phyloP scores from a whole-genome alignment of 2,888 invertebrate genomes.

The Choristoneura rosaceana region DNA sequence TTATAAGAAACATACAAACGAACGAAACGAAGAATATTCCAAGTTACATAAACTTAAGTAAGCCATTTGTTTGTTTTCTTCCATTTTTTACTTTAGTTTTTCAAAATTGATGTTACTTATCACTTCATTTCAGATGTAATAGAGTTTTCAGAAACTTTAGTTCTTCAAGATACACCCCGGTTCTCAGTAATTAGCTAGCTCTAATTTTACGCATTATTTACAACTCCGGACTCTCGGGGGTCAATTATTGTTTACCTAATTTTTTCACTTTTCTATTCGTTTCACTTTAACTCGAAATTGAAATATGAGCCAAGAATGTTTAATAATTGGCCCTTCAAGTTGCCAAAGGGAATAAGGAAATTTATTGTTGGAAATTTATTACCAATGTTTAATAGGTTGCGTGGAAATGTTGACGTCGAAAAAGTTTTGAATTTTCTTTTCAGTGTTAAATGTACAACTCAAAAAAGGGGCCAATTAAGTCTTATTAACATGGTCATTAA shows the following conservation, averaged over 20 bases:
- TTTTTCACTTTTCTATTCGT: slow-evolving; percentile 29
- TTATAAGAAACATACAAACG: too few species aligned
- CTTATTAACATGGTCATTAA: too few species aligned
- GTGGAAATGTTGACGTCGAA: slow-evolving; percentile 5
- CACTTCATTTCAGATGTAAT: too few species aligned
- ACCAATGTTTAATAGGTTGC: slow-evolving; percentile 17
- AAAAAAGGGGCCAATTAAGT: too few species aligned
- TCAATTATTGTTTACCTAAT: slow-evolving; percentile 51
- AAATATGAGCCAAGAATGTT: slow-evolving; percentile 13
- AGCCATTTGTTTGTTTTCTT: neutral
- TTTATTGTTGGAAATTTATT: slow-evolving; percentile 22
- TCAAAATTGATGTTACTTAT: neutral
- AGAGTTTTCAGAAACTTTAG: slow-evolving; percentile 3
- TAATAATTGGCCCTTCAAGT: slow-evolving; percentile 8
- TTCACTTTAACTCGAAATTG: slow-evolving; percentile 12
- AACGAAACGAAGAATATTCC: too few species aligned
- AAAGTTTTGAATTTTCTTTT: neutral
- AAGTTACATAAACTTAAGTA: too few species aligned
- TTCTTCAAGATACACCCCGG: slow-evolving; percentile 22
- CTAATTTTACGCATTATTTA: slow-evolving; percentile 61
- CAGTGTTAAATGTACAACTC: too few species aligned
- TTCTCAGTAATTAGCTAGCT: slow-evolving; percentile 53
- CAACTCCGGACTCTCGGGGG: slow-evolving; percentile 48
- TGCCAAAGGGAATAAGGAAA: slow-evolving; percentile 17
- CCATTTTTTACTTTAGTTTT: neutral